Evolutionary conservation across 2,113 vertebrate species (phyloP).

Genomic region (Oreochromis tanganicae): DNA sequence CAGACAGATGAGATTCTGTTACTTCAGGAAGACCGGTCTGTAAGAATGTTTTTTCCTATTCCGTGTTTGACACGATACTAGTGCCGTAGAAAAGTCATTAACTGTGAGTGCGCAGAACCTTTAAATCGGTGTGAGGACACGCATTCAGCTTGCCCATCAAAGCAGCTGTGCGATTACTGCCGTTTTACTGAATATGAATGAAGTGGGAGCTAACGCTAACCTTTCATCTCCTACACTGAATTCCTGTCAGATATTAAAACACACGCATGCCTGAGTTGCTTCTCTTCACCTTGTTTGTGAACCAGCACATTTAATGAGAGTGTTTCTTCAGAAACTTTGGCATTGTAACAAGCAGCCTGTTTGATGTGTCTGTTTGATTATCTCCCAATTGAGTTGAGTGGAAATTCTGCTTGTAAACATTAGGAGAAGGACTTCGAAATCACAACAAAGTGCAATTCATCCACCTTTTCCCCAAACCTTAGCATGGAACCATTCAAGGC

Average conservation of each 20-base stretch:
- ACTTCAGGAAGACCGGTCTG: background rate
- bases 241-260: slow-evolving; percentile 49
- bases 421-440: slow-evolving; percentile 45
- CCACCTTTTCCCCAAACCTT: slow-evolving; percentile 22
- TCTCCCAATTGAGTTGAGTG: slow-evolving; percentile 47
- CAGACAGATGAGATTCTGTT: background rate
- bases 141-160: slow-evolving; percentile 57
- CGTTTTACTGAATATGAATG: slow-evolving; percentile 58
- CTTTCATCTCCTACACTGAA: slow-evolving; percentile 43
- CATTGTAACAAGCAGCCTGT: slow-evolving; percentile 58
- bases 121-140: slow-evolving; percentile 32
- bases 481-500: slow-evolving; percentile 6
- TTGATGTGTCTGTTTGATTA: slow-evolving; percentile 69
- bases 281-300: slow-evolving; percentile 56
- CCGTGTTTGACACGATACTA: slow-evolving; percentile 3
- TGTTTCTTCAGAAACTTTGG: slow-evolving; percentile 44
- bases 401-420: slow-evolving; percentile 50
- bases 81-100: slow-evolving; percentile 38
- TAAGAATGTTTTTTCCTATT: slow-evolving; percentile 7
- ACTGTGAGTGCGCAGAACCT: slow-evolving; percentile 19
- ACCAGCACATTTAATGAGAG: slow-evolving; percentile 63
- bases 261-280: slow-evolving; percentile 23
- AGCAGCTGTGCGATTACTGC: slow-evolving; percentile 21
- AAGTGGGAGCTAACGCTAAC: slow-evolving; percentile 35
- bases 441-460: slow-evolving; percentile 40